Conservation (phyloP, 2,797 vertebrate species). For the Falco concolor region DNA sequence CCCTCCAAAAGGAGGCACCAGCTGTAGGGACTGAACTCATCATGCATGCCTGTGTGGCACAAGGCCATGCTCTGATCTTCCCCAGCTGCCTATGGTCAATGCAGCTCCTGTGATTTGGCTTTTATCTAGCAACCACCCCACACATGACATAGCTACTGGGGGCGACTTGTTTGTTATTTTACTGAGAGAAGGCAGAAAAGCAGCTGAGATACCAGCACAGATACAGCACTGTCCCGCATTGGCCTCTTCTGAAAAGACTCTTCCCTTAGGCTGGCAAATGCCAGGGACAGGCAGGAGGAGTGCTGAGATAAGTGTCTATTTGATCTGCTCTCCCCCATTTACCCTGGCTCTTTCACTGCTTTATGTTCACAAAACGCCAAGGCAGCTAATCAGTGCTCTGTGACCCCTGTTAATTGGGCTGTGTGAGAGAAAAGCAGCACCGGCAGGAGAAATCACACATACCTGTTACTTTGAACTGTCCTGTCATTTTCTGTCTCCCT, state of each 20-base stretch:
- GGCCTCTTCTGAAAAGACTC: conserved; percentile 2
- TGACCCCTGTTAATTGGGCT: conserved; percentile 53
- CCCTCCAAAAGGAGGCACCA: background rate
- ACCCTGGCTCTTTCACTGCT: conserved; percentile 42
- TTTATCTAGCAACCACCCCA: background rate
- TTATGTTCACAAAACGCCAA: conserved; percentile 41
- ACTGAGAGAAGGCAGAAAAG: conserved; percentile 40
- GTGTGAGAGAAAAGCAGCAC: conserved; percentile 34
- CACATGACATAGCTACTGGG: rapidly evolving
- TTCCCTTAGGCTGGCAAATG: conserved; percentile 43
- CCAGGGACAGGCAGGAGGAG: background rate
- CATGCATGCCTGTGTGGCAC: background rate
- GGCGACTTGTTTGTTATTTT: background rate
- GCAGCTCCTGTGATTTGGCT: background rate
- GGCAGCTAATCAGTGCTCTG: conserved; percentile 51
- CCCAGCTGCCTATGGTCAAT: background rate
- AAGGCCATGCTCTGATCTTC: background rate
- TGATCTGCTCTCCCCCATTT: conserved; percentile 38
- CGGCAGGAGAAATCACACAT: conserved; percentile 49
- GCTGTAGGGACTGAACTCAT: background rate
- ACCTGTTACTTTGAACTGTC: conserved; percentile 50
- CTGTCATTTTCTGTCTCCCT: conserved; percentile 8
- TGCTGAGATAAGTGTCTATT: conserved; percentile 53
- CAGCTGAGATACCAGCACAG: background rate
- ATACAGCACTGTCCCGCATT: background rate